Percentiles rank a stretch among this genome's conserved stretches.
Conservation (phyloP, 2,888 invertebrate genomes). For the Matsumyia berberina region DNA sequence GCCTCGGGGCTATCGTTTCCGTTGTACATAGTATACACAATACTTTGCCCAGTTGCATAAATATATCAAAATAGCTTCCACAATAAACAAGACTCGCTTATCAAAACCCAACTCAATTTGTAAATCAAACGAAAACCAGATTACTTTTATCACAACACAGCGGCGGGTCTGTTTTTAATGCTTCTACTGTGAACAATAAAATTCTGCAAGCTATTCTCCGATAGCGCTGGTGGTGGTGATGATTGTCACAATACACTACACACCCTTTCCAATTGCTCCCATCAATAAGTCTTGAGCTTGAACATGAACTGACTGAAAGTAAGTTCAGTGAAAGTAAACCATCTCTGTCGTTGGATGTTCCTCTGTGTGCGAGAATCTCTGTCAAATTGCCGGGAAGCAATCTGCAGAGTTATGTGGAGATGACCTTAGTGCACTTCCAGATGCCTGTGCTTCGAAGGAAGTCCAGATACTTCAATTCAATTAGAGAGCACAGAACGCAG, state of each 20-base stretch:
- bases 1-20: too few species aligned
- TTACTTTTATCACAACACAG: background rate
- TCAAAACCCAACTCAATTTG: background rate
- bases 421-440: slow-evolving; percentile 54
- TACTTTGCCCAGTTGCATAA: background rate
- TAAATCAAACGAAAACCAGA: background rate
- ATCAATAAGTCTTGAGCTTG: slow-evolving; percentile 44
- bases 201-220: background rate
- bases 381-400: background rate
- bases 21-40: too few species aligned
- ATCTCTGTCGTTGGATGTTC: background rate
- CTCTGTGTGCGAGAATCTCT: background rate
- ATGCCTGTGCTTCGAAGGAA: slow-evolving; percentile 43
- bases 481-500: slow-evolving; percentile 6
- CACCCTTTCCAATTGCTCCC: slow-evolving; percentile 15
- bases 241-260: slow-evolving; percentile 1
- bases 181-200: slow-evolving; percentile 3
- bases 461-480: slow-evolving; percentile 50
- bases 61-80: background rate
- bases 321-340: slow-evolving; percentile 38
- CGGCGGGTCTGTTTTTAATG: background rate
- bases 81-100: background rate
- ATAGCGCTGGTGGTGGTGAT: background rate
- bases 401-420: slow-evolving; percentile 28
- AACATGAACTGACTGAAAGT: slow-evolving; percentile 59